Percentiles rank a stretch among this genome's conserved stretches.
These are phyloP conservation scores for Cyprinodon brontotheroides DNA, from an alignment of 2,113 vertebrate species.

Conservation along the genomic window DNA sequence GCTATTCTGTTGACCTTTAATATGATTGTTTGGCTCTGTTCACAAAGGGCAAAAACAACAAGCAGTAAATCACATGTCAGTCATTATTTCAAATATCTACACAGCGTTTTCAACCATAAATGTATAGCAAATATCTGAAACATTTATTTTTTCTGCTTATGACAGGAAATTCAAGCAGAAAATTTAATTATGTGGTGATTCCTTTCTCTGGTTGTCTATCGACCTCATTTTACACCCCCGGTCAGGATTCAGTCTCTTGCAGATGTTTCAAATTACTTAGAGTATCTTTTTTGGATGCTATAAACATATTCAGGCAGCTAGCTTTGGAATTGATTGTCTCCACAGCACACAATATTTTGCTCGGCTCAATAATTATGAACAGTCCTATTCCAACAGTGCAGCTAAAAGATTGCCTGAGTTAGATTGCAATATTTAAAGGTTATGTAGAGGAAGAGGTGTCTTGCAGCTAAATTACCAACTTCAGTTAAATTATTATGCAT, in stretches of 20 bases:
- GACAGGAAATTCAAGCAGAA: slow-evolving; percentile 5
- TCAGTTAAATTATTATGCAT: slow-evolving; percentile 40
- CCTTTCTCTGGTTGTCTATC: neutral
- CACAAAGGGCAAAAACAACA: slow-evolving; percentile 72
- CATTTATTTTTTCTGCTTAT: neutral
- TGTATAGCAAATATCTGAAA: slow-evolving; percentile 10
- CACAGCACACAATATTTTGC: slow-evolving; percentile 11
- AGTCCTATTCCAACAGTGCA: slow-evolving; percentile 6
- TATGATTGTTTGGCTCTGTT: slow-evolving; percentile 59
- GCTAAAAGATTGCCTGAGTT: slow-evolving; percentile 27
- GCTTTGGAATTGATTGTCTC: slow-evolving; percentile 5
- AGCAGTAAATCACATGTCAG: slow-evolving; percentile 68
- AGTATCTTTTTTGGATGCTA: slow-evolving; percentile 10
- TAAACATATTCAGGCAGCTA: neutral
- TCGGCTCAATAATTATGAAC: slow-evolving; percentile 26
- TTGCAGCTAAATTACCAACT: slow-evolving; percentile 32
- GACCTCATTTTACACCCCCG: neutral
- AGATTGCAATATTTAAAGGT: slow-evolving; percentile 43
- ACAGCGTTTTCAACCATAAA: slow-evolving; percentile 23
- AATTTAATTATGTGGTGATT: neutral
- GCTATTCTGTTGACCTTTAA: slow-evolving; percentile 74
- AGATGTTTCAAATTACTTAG: neutral
- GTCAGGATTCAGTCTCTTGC: slow-evolving; percentile 3
- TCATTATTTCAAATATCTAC: slow-evolving; percentile 53
- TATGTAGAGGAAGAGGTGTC: slow-evolving; percentile 10